Conservation (phyloP, 2,113 vertebrate species). For the Pedetes capensis region DNA sequence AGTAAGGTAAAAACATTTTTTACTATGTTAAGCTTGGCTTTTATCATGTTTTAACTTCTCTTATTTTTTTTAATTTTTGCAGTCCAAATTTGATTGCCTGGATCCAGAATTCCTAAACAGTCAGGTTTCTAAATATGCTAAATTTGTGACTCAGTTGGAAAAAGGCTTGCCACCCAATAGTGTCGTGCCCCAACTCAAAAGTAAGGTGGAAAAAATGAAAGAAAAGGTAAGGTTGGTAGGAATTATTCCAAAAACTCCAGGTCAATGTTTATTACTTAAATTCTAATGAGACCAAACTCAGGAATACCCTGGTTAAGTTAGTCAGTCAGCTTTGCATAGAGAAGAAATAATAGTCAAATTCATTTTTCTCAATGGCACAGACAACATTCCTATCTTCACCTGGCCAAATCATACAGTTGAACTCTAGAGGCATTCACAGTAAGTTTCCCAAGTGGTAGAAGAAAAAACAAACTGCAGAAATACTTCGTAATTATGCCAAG, state of each 20-base stretch:
- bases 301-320: background rate
- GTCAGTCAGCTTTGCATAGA: background rate
- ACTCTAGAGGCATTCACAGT: background rate
- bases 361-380: background rate
- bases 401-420: background rate
- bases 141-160: conserved; percentile 87
- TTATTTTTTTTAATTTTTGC: background rate
- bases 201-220: conserved; percentile 86
- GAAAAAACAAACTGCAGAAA: background rate
- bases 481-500: background rate
- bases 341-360: background rate
- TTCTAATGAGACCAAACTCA: background rate
- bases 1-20: background rate
- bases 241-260: background rate
- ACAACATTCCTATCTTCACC: background rate
- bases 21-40: background rate
- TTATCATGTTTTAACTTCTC: conserved; percentile 10
- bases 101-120: conserved; percentile 85
- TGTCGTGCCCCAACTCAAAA: conserved; percentile 85
- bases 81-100: conserved; percentile 86
- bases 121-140: conserved; percentile 86
- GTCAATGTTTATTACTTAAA: background rate
- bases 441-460: background rate
- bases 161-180: conserved; percentile 88
- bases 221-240: conserved; percentile 83